Evolutionary conservation across 2,797 vertebrate genomes (phyloP).

Genomic region (Triplophysa bombifrons): DNA sequence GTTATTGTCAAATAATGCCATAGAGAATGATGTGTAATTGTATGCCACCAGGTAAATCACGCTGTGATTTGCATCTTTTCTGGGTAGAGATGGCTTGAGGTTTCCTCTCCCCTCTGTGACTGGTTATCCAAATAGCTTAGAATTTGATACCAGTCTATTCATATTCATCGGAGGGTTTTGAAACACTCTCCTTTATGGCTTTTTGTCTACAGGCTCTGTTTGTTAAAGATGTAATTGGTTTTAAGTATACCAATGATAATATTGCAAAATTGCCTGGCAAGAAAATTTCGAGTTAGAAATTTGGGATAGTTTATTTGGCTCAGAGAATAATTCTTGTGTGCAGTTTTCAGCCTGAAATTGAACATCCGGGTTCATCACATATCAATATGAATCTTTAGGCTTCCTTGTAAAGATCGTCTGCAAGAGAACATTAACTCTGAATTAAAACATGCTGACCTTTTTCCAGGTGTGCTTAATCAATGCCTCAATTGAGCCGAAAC

Average conservation of each 20-base stretch:
- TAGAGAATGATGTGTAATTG: conserved; percentile 48
- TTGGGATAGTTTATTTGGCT: neutral
- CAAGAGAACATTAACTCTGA: conserved; percentile 14
- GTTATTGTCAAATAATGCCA: conserved; percentile 37
- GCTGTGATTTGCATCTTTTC: conserved; percentile 46
- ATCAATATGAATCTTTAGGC: neutral
- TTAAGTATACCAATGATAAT: neutral
- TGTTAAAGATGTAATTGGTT: conserved; percentile 15
- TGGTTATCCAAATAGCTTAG: conserved; percentile 15
- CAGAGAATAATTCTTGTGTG: neutral
- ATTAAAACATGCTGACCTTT: conserved; percentile 31
- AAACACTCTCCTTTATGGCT: conserved; percentile 3
- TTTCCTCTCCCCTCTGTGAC: neutral
- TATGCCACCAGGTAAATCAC: conserved; percentile 35
- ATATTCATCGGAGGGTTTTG: conserved; percentile 5
- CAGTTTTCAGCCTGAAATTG: neutral
- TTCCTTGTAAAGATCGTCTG: neutral
- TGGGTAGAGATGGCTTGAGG: neutral
- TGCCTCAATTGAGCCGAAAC: conserved; percentile 23
- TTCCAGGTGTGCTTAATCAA: conserved; percentile 35
- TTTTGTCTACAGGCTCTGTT: conserved; percentile 6
- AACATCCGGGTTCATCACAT: neutral
- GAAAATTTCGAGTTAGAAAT: neutral
- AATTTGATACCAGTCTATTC: conserved; percentile 22
- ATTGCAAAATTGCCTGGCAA: neutral